These are phyloP conservation scores for Agriopis leucophaearia DNA, from an alignment of 2,888 invertebrate species.

Conservation along the genomic window DNA sequence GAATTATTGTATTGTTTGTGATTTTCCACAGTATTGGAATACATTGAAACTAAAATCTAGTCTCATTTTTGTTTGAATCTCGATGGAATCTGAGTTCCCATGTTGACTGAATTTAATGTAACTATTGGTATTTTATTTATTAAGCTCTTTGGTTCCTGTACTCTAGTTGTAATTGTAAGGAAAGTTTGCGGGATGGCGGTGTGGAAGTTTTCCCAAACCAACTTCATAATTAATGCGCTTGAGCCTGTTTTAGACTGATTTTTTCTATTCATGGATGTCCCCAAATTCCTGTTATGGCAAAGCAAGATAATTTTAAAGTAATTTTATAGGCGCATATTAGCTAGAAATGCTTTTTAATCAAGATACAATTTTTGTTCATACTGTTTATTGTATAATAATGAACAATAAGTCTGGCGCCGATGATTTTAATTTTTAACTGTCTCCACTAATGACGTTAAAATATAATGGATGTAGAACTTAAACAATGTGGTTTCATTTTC, in stretches of 20 bases:
- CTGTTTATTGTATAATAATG: conserved; percentile 71
- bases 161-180: conserved; percentile 66
- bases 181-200: conserved; percentile 50
- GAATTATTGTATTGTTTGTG: not conserved
- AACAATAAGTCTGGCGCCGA: conserved; percentile 52
- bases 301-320: conserved; percentile 24
- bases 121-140: conserved; percentile 53
- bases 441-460: conserved; percentile 80
- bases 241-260: conserved; percentile 79
- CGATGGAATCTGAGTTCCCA: conserved; percentile 30
- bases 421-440: conserved; percentile 77
- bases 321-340: conserved; percentile 15
- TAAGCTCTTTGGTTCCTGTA: conserved; percentile 63
- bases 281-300: conserved; percentile 26
- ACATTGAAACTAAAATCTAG: conserved; percentile 44
- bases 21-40: conserved; percentile 14
- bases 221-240: conserved; percentile 59
- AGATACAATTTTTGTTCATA: conserved; percentile 57
- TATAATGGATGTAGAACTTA: conserved; percentile 84
- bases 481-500: conserved; percentile 66
- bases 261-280: conserved; percentile 57
- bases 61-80: conserved; percentile 48
- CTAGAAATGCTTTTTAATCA: conserved; percentile 45
- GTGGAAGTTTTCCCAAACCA: conserved; percentile 57
- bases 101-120: conserved; percentile 58